Evolutionary conservation across 2,888 invertebrate genomes (phyloP).

Genomic region (Leptopilina myrica): DNA sequence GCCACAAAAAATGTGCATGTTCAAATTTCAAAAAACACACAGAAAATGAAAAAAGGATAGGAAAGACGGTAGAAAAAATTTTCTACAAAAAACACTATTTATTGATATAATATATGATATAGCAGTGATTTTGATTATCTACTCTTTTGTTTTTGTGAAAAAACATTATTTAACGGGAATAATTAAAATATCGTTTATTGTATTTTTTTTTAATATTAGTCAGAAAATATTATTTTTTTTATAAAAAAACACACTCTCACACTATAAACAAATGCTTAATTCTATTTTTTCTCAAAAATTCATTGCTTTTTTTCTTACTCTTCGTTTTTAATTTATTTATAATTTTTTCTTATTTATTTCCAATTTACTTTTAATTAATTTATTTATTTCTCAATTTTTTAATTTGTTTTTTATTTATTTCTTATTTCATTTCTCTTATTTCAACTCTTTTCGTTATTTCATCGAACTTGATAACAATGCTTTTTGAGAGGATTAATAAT

Average conservation of each 20-base stretch:
- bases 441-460: too few species aligned
- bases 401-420: not conserved
- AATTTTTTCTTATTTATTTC: too few species aligned
- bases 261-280: not conserved
- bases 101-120: slow-evolving; percentile 38
- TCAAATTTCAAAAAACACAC: slow-evolving; percentile 39
- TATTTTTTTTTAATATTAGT: too few species aligned
- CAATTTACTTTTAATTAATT: too few species aligned
- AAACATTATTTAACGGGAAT: not conserved
- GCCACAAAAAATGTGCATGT: slow-evolving; percentile 31
- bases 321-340: not conserved
- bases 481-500: not conserved
- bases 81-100: slow-evolving; percentile 8
- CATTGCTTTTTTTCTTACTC: too few species aligned
- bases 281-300: not conserved
- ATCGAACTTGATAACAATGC: not conserved
- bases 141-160: too few species aligned
- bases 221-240: not conserved
- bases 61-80: slow-evolving; percentile 8
- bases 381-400: not conserved
- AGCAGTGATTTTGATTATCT: slow-evolving; percentile 27
- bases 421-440: not conserved
- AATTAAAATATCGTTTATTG: slow-evolving; percentile 14
- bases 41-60: slow-evolving; percentile 51
- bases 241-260: not conserved